These are phyloP conservation scores for Cheumatopsyche charites DNA, from an alignment of 1,140 invertebrate genomes.

Conservation along the genomic window DNA sequence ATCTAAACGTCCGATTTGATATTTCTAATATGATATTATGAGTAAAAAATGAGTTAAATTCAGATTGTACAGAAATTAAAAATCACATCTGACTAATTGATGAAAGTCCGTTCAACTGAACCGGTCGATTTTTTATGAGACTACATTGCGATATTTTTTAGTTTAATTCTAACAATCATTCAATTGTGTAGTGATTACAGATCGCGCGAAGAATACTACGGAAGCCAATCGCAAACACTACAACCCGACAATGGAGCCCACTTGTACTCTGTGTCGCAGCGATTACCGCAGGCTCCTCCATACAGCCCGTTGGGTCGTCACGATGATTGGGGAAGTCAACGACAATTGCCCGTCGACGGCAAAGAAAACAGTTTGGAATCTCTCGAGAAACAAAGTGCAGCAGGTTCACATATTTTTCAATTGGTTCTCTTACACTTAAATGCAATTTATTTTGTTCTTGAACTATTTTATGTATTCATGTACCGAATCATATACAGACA, in stretches of 20 bases:
- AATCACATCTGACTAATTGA: too few relatives aligned
- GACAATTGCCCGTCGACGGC: constrained; percentile 56
- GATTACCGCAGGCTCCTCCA: constrained; percentile 55
- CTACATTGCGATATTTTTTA: too few relatives aligned
- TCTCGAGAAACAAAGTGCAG: constrained; percentile 53
- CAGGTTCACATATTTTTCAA: constrained; percentile 20
- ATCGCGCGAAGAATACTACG: constrained; percentile 60
- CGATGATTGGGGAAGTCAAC: constrained; percentile 60
- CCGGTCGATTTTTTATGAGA: too few relatives aligned
- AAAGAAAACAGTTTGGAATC: constrained; percentile 61
- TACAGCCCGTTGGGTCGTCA: constrained; percentile 59
- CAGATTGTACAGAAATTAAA: too few relatives aligned
- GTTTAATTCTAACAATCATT: not conserved
- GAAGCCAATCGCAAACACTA: constrained; percentile 58
- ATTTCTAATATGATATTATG: too few relatives aligned
- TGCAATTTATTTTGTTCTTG: too few relatives aligned
- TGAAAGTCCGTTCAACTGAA: too few relatives aligned
- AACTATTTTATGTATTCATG: too few relatives aligned
- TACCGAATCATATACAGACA: too few relatives aligned
- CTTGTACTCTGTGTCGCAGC: constrained; percentile 59
- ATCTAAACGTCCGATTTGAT: too few relatives aligned
- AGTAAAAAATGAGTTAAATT: too few relatives aligned
- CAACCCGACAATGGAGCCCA: constrained; percentile 60
- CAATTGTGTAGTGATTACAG: constrained; percentile 55
- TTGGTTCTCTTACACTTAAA: too few relatives aligned